These are phyloP conservation scores for Myathropa florea DNA, from an alignment of 2,888 invertebrate species.

Conservation along the genomic window DNA sequence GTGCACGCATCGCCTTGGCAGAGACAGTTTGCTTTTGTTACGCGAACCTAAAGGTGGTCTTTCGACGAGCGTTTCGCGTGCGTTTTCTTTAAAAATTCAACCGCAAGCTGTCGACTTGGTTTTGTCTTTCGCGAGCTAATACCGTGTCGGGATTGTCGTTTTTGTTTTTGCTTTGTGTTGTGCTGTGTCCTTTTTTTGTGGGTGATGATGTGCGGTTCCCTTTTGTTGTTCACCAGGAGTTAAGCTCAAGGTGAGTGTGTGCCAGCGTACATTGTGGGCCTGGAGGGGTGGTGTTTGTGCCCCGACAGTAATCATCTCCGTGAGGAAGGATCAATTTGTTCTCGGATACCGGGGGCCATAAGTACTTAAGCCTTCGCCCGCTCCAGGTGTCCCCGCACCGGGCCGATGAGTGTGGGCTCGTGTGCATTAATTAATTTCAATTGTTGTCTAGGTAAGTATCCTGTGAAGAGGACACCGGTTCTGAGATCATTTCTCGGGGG, in stretches of 20 bases:
- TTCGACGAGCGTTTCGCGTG: background rate
- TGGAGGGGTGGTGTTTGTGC: background rate
- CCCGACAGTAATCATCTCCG: slow-evolving; percentile 1
- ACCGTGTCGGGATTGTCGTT: background rate
- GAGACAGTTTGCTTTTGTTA: slow-evolving; percentile 32
- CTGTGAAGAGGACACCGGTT: background rate
- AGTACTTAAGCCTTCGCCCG: slow-evolving; percentile 9
- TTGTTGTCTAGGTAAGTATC: background rate
- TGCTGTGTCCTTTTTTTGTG: background rate
- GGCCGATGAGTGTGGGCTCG: background rate
- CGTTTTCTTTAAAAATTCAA: background rate
- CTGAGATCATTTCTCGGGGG: background rate
- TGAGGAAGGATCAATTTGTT: slow-evolving; percentile 42
- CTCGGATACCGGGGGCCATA: slow-evolving; percentile 44
- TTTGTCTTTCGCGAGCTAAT: background rate
- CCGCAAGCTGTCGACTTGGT: background rate
- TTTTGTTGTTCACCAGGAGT: background rate
- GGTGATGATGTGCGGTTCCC: background rate
- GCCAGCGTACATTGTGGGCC: background rate
- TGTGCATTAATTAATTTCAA: slow-evolving; percentile 36
- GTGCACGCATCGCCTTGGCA: slow-evolving; percentile 2
- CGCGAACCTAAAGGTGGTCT: slow-evolving; percentile 11
- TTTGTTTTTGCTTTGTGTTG: slow-evolving; percentile 3
- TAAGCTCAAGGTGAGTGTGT: background rate
- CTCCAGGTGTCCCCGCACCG: too few relatives aligned